Conservation (phyloP, 1,140 invertebrate species). For the Telenomus remus region DNA sequence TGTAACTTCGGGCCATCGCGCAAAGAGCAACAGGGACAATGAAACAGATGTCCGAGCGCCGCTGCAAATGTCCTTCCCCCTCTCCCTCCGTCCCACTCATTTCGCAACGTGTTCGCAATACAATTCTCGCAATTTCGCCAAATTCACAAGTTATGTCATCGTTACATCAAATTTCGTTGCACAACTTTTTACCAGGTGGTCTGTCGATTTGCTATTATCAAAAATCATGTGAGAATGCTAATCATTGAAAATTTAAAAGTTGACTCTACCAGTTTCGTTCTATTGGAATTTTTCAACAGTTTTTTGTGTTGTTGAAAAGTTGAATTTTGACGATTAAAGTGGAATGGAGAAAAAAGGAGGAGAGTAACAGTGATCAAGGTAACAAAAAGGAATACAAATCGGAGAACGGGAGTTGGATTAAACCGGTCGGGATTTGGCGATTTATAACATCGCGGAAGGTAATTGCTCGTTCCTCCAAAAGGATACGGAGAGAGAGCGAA, state of each 20-base stretch:
- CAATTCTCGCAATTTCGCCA: constrained; percentile 2
- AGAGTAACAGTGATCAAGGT: neutral
- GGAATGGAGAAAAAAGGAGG: neutral
- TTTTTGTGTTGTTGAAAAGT: too few relatives aligned
- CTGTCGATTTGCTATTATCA: neutral
- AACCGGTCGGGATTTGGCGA: constrained; percentile 68
- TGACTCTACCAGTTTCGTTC: too few relatives aligned
- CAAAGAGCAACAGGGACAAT: constrained; percentile 30
- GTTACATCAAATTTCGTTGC: neutral
- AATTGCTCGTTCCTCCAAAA: constrained; percentile 50
- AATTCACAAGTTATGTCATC: constrained; percentile 1
- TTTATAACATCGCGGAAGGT: constrained; percentile 67
- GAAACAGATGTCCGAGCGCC: constrained; percentile 44
- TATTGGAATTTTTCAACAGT: too few relatives aligned
- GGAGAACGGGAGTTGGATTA: constrained; percentile 58
- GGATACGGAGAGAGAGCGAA: constrained; percentile 24
- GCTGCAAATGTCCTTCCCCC: constrained; percentile 28
- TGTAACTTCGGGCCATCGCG: constrained; percentile 7
- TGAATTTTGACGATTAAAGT: too few relatives aligned
- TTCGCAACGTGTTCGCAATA: constrained; percentile 26
- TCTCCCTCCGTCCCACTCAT: constrained; percentile 24
- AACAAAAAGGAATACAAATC: constrained; percentile 18
- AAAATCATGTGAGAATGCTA: neutral
- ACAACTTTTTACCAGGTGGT: too few relatives aligned
- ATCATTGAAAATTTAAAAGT: too few relatives aligned